Evolutionary conservation across 2,888 invertebrate genomes (phyloP).

Genomic region (Mallateleia sp.): DNA sequence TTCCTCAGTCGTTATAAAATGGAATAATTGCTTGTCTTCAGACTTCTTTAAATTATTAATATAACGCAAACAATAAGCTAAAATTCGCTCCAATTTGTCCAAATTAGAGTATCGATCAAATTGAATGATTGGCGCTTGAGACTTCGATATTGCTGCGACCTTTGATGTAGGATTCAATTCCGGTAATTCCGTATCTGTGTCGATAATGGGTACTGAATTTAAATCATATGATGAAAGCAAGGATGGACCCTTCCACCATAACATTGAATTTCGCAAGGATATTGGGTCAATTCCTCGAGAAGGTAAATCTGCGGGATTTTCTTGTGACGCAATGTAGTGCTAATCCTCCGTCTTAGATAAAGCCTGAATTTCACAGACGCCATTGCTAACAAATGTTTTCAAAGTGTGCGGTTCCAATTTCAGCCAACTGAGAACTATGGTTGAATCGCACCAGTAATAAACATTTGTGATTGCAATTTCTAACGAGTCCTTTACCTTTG

Average conservation of each 20-base stretch:
- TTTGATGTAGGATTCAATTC: not conserved
- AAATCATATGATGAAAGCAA: constrained; percentile 56
- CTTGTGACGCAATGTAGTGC: not conserved
- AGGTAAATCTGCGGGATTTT: constrained; percentile 59
- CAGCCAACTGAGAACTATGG: constrained; percentile 60
- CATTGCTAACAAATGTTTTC: constrained; percentile 52
- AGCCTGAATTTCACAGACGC: constrained; percentile 65
- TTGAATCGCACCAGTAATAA: constrained; percentile 56
- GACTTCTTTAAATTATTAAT: not conserved
- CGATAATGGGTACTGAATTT: not conserved
- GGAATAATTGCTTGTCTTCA: too few relatives aligned
- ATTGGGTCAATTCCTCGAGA: constrained; percentile 40
- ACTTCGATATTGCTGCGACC: not conserved
- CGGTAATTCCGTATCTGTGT: not conserved
- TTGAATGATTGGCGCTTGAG: not conserved
- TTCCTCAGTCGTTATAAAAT: too few relatives aligned
- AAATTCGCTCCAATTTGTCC: constrained; percentile 9
- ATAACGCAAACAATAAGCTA: constrained; percentile 10
- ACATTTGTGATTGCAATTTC: constrained; percentile 13
- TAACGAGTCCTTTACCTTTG: constrained; percentile 37
- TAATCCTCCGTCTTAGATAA: constrained; percentile 26
- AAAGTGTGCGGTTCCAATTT: constrained; percentile 19
- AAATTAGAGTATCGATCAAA: constrained; percentile 11
- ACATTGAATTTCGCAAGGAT: constrained; percentile 1
- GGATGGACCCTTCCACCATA: constrained; percentile 79